Percentiles rank a stretch among this genome's conserved stretches.
These are phyloP conservation scores for Brachionus rotundiformis DNA, from an alignment of 1,140 invertebrate genomes.

Conservation along the genomic window DNA sequence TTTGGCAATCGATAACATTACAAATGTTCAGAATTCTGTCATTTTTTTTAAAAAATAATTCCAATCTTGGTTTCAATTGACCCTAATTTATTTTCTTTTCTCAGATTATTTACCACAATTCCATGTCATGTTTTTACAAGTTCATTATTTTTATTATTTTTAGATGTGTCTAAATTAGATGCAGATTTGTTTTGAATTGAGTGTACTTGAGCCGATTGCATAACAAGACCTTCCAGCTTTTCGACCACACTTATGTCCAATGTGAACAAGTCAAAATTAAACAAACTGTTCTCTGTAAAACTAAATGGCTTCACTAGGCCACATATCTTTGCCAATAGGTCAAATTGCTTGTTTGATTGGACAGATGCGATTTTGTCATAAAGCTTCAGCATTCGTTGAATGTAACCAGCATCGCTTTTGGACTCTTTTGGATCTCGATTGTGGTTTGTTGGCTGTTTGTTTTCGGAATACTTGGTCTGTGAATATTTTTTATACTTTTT, in stretches of 20 bases:
- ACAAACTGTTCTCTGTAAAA: constrained; percentile 34
- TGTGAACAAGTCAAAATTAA: constrained; percentile 46
- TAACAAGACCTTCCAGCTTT: constrained; percentile 27
- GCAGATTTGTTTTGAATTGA: background rate
- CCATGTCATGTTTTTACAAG: background rate
- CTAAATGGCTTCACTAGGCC: constrained; percentile 3
- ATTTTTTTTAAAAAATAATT: background rate
- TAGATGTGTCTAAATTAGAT: constrained; percentile 46
- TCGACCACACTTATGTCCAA: constrained; percentile 24
- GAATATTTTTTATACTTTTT: constrained; percentile 46
- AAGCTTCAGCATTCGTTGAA: constrained; percentile 31
- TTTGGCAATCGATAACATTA: constrained; percentile 4
- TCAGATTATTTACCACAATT: background rate
- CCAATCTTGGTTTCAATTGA: background rate
- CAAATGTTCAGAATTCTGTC: constrained; percentile 3
- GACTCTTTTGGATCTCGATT: background rate
- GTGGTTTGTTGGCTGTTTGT: constrained; percentile 28
- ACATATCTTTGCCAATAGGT: constrained; percentile 37
- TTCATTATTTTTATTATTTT: constrained; percentile 34
- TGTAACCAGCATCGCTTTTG: background rate
- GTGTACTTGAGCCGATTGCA: background rate
- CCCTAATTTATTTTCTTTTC: background rate
- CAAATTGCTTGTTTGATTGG: constrained; percentile 20
- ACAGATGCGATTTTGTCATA: constrained; percentile 29
- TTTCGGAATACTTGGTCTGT: background rate